A percentile compares a stretch with the other conserved stretches of the same genome.
These are phyloP conservation scores for Silurus meridionalis DNA, from an alignment of 2,113 vertebrate species.

Conservation along the genomic window DNA sequence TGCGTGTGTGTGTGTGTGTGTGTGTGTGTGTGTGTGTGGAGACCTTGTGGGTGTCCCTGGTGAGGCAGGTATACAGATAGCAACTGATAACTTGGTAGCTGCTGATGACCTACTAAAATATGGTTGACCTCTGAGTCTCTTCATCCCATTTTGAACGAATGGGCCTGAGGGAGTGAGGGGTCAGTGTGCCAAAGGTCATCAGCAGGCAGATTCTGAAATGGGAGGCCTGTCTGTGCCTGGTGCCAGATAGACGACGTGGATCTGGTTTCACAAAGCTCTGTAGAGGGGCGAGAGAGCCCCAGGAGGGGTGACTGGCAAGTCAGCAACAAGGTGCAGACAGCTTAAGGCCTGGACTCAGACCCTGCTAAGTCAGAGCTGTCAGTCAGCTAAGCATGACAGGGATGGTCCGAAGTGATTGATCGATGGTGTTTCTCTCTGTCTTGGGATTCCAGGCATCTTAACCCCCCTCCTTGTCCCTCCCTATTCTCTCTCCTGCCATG, in stretches of 20 bases:
- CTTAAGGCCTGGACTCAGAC: constrained; percentile 48
- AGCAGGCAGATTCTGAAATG: constrained; percentile 65
- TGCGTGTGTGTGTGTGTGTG: background rate
- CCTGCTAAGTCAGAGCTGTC: constrained; percentile 59
- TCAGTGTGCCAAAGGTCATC: constrained; percentile 63
- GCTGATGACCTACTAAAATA: constrained; percentile 63
- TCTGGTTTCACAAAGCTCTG: constrained; percentile 69
- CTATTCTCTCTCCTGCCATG: constrained; percentile 48
- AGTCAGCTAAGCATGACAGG: constrained; percentile 59
- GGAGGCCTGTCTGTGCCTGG: constrained; percentile 65
- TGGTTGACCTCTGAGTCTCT: constrained; percentile 56
- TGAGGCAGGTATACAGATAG: constrained; percentile 65
- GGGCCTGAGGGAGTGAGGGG: constrained; percentile 54
- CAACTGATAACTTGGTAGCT: constrained; percentile 62
- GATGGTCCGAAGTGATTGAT: constrained; percentile 65
- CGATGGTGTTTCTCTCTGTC: constrained; percentile 53
- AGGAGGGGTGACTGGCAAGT: constrained; percentile 56
- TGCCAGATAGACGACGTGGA: constrained; percentile 64
- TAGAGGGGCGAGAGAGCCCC: constrained; percentile 30
- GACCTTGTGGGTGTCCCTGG: constrained; percentile 51
- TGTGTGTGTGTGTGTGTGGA: constrained; percentile 38
- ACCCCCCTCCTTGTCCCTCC: constrained; percentile 42
- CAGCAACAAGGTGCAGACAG: constrained; percentile 71
- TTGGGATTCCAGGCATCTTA: constrained; percentile 58
- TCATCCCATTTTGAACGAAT: constrained; percentile 60